phyloP scores from a whole-genome alignment of 35 echinoderm and acorn worm species.

The Apostichopus parvimensis region DNA sequence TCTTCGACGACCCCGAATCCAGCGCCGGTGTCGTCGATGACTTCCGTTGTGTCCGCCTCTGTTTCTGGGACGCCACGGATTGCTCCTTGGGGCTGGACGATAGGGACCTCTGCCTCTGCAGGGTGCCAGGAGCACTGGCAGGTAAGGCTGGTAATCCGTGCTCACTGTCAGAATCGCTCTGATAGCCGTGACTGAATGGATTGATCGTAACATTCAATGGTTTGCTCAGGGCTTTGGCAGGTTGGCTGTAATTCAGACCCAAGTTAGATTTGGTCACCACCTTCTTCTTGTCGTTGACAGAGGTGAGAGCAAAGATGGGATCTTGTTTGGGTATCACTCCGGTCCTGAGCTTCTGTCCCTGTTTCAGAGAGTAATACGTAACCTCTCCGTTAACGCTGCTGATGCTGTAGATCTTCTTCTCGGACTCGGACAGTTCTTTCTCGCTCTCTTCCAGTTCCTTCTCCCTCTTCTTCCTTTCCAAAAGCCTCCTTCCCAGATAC shows the following conservation, averaged over 20 bases:
- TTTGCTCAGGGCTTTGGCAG: conserved; percentile 73
- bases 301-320: conserved; percentile 86
- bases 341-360: conserved; percentile 72
- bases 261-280: conserved; percentile 82
- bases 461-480: conserved; percentile 48
- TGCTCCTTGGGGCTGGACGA: conserved; percentile 36
- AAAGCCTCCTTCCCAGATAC: conserved; percentile 68
- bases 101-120: conserved; percentile 3
- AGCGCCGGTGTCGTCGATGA: conserved; percentile 23
- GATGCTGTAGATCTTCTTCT: conserved; percentile 91
- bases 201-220: conserved; percentile 90
- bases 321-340: conserved; percentile 71
- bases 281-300: conserved; percentile 87
- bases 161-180: conserved; percentile 89
- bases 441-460: conserved; percentile 47
- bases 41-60: not conserved
- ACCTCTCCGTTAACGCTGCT: conserved; percentile 89
- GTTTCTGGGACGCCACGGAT: not conserved
- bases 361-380: conserved; percentile 82
- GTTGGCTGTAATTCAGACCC: conserved; percentile 70
- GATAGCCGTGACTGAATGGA: conserved; percentile 79
- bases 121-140: not conserved
- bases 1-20: not conserved
- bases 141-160: not conserved
- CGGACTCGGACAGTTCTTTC: conserved; percentile 55